phyloP scores from a whole-genome alignment of 2,797 vertebrate species.

The Pampus argenteus region DNA sequence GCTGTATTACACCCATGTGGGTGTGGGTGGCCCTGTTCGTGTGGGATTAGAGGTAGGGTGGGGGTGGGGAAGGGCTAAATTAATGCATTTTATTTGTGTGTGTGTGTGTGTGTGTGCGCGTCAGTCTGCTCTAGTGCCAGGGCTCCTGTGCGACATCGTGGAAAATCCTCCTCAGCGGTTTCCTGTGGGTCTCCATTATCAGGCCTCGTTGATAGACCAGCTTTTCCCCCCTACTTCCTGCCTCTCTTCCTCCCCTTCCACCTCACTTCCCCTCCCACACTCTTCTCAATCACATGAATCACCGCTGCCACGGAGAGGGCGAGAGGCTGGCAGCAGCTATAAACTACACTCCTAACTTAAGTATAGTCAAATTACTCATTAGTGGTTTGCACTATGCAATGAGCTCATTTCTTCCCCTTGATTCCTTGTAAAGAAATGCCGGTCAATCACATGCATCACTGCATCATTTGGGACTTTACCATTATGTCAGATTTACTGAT shows the following conservation, averaged over 20 bases:
- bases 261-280: slow-evolving; percentile 83
- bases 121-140: slow-evolving; percentile 57
- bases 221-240: slow-evolving; percentile 80
- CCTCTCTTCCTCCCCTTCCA: slow-evolving; percentile 80
- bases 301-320: slow-evolving; percentile 70
- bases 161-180: slow-evolving; percentile 82
- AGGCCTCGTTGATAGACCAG: slow-evolving; percentile 80
- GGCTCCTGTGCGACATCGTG: slow-evolving; percentile 80
- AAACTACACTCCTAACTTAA: slow-evolving; percentile 40
- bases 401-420: slow-evolving; percentile 50
- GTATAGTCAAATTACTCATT: slow-evolving; percentile 17
- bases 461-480: slow-evolving; percentile 12
- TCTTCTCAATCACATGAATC: slow-evolving; percentile 80
- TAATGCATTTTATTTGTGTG: slow-evolving; percentile 31
- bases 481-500: neutral
- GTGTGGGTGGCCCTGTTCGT: slow-evolving; percentile 65
- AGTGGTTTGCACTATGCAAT: slow-evolving; percentile 22
- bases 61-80: slow-evolving; percentile 33
- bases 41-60: slow-evolving; percentile 53
- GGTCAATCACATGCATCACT: slow-evolving; percentile 1
- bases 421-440: slow-evolving; percentile 21
- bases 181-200: slow-evolving; percentile 85
- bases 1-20: slow-evolving; percentile 42
- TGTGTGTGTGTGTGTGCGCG: slow-evolving; percentile 43
- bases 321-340: slow-evolving; percentile 57